phyloP scores from a whole-genome alignment of 2,113 vertebrate genomes.

The Rhizomys pruinosus region DNA sequence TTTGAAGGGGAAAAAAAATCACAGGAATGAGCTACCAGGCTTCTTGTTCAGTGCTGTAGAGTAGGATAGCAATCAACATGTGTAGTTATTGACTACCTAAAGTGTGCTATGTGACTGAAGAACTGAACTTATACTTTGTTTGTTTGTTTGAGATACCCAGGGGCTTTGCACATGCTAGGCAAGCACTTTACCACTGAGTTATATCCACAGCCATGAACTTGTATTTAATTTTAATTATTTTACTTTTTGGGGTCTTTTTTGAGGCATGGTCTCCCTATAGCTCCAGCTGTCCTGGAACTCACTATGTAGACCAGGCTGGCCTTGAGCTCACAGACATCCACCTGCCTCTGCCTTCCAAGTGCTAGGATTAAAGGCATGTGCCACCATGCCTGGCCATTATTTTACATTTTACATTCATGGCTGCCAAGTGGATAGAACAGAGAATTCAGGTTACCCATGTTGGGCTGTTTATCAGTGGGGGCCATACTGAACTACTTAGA shows the following conservation, averaged over 20 bases:
- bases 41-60: background rate
- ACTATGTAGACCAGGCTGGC: no score
- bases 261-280: no score
- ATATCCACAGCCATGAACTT: background rate
- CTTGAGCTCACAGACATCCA: no score
- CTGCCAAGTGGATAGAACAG: background rate
- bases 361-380: no score
- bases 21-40: background rate
- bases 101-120: background rate
- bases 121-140: background rate
- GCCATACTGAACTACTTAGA: constrained; percentile 25
- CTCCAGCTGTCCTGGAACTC: no score
- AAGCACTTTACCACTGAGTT: background rate
- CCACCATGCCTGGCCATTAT: no score
- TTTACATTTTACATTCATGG: no score
- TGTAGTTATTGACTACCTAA: background rate
- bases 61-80: background rate
- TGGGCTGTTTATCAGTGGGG: background rate
- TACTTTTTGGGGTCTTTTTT: no score
- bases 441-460: background rate
- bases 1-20: background rate
- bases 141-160: background rate
- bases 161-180: background rate
- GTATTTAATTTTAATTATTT: constrained; percentile 7
- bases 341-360: no score